Evolutionary conservation across 2,888 invertebrate species (phyloP), one percentile per base, ranked within the genome.

Genomic region (Plebejus argus): DNA sequence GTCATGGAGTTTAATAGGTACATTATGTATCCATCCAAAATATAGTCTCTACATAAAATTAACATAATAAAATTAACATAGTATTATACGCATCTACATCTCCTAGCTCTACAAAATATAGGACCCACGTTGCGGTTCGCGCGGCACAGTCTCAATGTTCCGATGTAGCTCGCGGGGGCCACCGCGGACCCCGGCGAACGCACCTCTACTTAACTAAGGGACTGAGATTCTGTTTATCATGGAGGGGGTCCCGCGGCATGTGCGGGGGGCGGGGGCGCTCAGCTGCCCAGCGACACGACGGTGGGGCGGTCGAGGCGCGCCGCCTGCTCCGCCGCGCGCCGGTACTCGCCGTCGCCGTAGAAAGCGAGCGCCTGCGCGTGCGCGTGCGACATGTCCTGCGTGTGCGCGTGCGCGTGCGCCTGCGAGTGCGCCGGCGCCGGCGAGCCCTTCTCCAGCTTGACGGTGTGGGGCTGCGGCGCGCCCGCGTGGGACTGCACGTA

Each of bases 261-360:
- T 35, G 78, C 58, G 74, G 76, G 18, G 76, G 53, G 77, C 12
- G 76, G 23, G 70, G 8, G 18, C 18, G 91, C 86, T 91, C 90
- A 92, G 89, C 92, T 92, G 86, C 90, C 91, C 85, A 95, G 86
- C 79, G 95, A 94, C 49, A 95, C 95, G 79, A 95, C 95, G 78
- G 94, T 93, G 80, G 94, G 91, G 79, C 95, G 91, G 39, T 95
- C 95, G 77, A 90, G 85, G 56, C 93, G 93, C 77, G 88, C 89
- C 79, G 80, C 82, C 79, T 79, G 89, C 79, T 81, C 82, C 79
- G 79, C 85, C 80, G 83, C 86, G 86, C 87, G 87, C 79, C 89
- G 86, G 88, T 86, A 88, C 84, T 87, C 88, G 78, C 86, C 85
- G 78, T 86, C 88, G 79, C 86, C 87, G 85, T 86, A 87, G 86